phyloP scores from a whole-genome alignment of 2,888 invertebrate genomes.

The Tenthredo distinguenda region DNA sequence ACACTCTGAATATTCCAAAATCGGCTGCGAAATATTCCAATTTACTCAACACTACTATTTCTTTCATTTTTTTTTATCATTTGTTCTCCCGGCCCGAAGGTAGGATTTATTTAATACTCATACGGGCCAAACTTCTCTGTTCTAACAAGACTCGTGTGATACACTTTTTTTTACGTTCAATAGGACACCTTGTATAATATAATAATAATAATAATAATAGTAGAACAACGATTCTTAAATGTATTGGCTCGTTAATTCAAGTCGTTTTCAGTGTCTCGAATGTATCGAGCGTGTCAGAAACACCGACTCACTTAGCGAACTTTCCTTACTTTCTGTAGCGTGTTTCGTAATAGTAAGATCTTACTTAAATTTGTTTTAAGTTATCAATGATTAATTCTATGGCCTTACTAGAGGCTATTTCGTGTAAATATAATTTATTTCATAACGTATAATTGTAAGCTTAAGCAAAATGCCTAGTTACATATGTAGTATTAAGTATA shows the following conservation, averaged over 20 bases:
- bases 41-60: neutral
- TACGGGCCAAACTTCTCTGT: neutral
- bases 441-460: constrained; percentile 17
- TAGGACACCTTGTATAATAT: neutral
- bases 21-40: neutral
- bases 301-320: neutral
- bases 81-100: neutral
- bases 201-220: neutral
- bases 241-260: neutral
- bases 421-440: constrained; percentile 55
- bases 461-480: constrained; percentile 2
- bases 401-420: constrained; percentile 53
- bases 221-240: neutral
- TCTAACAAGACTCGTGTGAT: neutral
- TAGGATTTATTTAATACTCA: neutral
- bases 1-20: neutral
- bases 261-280: neutral
- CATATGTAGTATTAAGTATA: neutral
- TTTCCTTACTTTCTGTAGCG: neutral
- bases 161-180: neutral
- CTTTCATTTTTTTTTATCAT: neutral
- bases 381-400: constrained; percentile 41
- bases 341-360: neutral
- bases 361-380: constrained; percentile 1
- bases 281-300: neutral